Base-by-base conservation (phyloP, 1,140 invertebrate species). In the Adelges cooleyi region DNA sequence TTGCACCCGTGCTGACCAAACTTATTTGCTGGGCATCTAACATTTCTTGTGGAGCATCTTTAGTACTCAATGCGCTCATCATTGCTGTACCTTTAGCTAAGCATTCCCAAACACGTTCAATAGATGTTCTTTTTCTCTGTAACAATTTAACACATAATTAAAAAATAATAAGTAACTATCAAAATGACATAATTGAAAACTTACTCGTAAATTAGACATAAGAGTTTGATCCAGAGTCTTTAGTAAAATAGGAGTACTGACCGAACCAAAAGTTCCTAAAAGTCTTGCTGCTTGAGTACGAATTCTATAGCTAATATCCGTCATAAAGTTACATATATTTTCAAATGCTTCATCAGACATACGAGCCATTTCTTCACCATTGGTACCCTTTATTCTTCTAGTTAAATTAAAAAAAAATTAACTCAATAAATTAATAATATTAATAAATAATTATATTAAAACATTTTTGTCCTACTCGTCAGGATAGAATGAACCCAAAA, bases 141-240 rank as follows among this genome's bases (percentile, higher is more conserved):
- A 75, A 71, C 23, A 6, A 33, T 65, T 50, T 50, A 22, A 27
- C 29, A 11, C 11, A 66, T n/a, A n/a, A n/a, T n/a, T n/a, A n/a
- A n/a, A n/a, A n/a, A n/a, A n/a, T n/a, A n/a, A n/a, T n/a, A 10
- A 40, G 38, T 10, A 40, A 40, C 38, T 10, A n/a, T 10, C n/a
- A 10, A 40, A 40, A n/a, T 10, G 9, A 25, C 23, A 25, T 8
- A 52, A 52, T 52, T n/a, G n/a, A 25, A 18, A 27, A 65, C 65
- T 68, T 67, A 71, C 85, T 73, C 86, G 90, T 86, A 91, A 90
- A 77, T 92, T 94, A 68, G 85, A 95, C 88, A 98, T 98, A n/a
- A 98, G 79, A 73, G 98, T 97, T 76, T 99, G 99, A 73, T 99
- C 95, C 2, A 99, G 75, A 0, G 96, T 98, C 78, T 72, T 96